These are phyloP conservation scores for Ecliptopera silaceata DNA, from an alignment of 2,888 invertebrate species.

Conservation along the genomic window DNA sequence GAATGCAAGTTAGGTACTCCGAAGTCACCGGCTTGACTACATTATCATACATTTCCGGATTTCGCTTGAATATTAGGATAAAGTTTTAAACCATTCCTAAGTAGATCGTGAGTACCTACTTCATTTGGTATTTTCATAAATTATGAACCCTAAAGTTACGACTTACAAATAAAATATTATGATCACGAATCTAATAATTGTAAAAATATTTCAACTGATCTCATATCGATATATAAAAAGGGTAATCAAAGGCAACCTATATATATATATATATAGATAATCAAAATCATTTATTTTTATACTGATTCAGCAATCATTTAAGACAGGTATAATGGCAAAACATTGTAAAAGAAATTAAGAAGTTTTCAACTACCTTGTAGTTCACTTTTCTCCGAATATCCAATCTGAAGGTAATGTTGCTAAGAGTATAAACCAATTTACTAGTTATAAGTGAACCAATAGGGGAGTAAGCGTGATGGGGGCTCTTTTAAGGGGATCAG, in stretches of 20 bases:
- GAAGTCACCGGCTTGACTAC: slow-evolving; percentile 26
- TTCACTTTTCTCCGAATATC: background rate
- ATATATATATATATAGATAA: too few species aligned
- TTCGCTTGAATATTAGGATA: slow-evolving; percentile 18
- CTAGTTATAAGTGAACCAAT: slow-evolving; percentile 46
- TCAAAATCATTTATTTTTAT: too few species aligned
- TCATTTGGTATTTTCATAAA: background rate
- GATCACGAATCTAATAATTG: too few species aligned
- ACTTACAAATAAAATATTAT: too few species aligned
- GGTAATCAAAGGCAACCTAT: too few species aligned
- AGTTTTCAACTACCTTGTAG: too few species aligned
- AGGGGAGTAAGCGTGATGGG: slow-evolving; percentile 52
- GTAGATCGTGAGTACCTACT: slow-evolving; percentile 3
- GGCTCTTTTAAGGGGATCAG: slow-evolving; percentile 50
- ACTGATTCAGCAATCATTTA: too few species aligned
- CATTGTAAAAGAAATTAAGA: too few species aligned
- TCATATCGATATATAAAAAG: too few species aligned
- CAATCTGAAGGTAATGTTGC: slow-evolving; percentile 1
- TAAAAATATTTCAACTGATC: too few species aligned
- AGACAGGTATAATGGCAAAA: too few species aligned
- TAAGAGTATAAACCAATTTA: slow-evolving; percentile 26
- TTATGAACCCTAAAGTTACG: background rate
- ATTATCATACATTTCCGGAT: slow-evolving; percentile 28
- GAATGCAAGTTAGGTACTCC: slow-evolving; percentile 20
- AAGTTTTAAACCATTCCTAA: slow-evolving; percentile 22